phyloP scores from a whole-genome alignment of 2,113 vertebrate genomes.

The Benitochromis conjunctus region DNA sequence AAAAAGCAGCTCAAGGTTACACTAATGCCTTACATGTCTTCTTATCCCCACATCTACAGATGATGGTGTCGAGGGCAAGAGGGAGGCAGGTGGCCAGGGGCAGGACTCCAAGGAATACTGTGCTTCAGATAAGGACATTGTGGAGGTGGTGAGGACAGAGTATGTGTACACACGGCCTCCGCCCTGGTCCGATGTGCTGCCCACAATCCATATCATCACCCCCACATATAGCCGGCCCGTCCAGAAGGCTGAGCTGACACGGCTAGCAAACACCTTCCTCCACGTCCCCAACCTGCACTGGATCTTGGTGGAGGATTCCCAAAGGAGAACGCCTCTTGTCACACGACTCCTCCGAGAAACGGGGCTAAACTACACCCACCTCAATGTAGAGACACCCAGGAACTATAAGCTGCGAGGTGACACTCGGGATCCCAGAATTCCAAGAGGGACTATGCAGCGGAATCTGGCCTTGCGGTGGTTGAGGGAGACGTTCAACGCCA shows the following conservation, averaged over 20 bases:
- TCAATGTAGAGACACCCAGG: constrained; percentile 95
- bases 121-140: constrained; percentile 93
- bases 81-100: constrained; percentile 74
- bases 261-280: constrained; percentile 92
- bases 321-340: constrained; percentile 86
- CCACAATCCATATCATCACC: constrained; percentile 96
- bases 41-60: constrained; percentile 79
- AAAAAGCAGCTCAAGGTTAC: constrained; percentile 54
- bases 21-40: constrained; percentile 71
- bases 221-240: constrained; percentile 96
- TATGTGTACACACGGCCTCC: constrained; percentile 96
- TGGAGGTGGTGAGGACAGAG: constrained; percentile 98
- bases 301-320: constrained; percentile 97
- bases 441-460: constrained; percentile 96
- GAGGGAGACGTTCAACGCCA: constrained; percentile 89
- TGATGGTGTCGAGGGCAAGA: constrained; percentile 84
- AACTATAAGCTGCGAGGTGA: constrained; percentile 96
- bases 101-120: constrained; percentile 95
- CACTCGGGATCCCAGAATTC: constrained; percentile 89
- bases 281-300: constrained; percentile 97
- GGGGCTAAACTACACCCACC: constrained; percentile 96
- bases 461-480: constrained; percentile 95
- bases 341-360: constrained; percentile 88
- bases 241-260: constrained; percentile 95
- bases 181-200: constrained; percentile 93